Evolutionary conservation across 2,113 vertebrate species (phyloP).

Genomic region (Dolichotis patagonum): DNA sequence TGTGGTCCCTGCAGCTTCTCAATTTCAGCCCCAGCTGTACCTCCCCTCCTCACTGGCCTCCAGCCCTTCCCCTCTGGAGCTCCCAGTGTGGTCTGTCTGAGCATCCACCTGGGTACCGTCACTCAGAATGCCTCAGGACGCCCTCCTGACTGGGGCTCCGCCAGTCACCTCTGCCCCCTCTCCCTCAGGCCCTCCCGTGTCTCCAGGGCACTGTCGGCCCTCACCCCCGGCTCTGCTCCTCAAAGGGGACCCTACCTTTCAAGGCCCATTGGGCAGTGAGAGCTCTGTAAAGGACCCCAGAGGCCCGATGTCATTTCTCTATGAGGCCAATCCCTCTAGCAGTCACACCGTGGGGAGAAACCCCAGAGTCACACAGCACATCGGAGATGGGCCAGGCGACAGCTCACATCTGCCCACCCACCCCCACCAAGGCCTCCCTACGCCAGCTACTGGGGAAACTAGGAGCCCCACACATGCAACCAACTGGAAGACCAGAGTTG

Average conservation of each 20-base stretch:
- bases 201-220: not conserved
- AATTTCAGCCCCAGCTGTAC: not conserved
- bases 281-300: not conserved
- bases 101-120: not conserved
- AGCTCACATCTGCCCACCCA: not conserved
- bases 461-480: not conserved
- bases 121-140: not conserved
- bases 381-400: not conserved
- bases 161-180: not conserved
- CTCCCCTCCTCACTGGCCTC: not conserved
- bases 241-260: not conserved
- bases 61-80: not conserved
- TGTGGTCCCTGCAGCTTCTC: not conserved
- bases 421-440: not conserved
- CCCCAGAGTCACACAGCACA: not conserved
- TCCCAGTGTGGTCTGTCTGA: not conserved
- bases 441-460: not conserved
- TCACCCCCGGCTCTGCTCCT: not conserved
- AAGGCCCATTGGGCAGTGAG: not conserved
- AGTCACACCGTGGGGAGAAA: not conserved
- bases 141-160: not conserved
- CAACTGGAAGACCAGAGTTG: not conserved
- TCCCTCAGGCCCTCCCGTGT: not conserved
- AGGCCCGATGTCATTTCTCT: not conserved
- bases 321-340: not conserved